Evolutionary conservation across 2,888 invertebrate species (phyloP).

Genomic region (Polymixis lichenea): DNA sequence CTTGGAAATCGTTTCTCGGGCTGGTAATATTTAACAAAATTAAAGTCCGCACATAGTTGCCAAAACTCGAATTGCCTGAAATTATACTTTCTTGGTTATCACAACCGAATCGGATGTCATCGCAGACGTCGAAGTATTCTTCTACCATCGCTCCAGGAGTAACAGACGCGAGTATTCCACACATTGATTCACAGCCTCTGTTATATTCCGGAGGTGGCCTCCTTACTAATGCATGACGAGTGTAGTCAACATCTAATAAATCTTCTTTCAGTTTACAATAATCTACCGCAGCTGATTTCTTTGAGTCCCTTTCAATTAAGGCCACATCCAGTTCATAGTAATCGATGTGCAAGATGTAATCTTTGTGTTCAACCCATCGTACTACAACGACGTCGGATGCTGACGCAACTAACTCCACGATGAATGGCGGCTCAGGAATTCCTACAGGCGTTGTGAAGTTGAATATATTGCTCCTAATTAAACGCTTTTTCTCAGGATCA

Average conservation of each 20-base stretch:
- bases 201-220: conserved; percentile 82
- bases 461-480: conserved; percentile 79
- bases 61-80: conserved; percentile 73
- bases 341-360: conserved; percentile 78
- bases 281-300: conserved; percentile 73
- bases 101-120: conserved; percentile 71
- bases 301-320: conserved; percentile 76
- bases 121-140: conserved; percentile 83
- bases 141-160: conserved; percentile 79
- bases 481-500: conserved; percentile 70
- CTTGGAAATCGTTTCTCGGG: conserved; percentile 72
- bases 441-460: conserved; percentile 83
- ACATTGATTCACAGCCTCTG: conserved; percentile 82
- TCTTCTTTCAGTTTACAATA: conserved; percentile 76
- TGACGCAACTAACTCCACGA: conserved; percentile 80
- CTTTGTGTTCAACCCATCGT: conserved; percentile 83
- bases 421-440: conserved; percentile 84
- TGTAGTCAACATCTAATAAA: conserved; percentile 74
- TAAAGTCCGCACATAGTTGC: conserved; percentile 75
- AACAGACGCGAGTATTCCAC: conserved; percentile 78
- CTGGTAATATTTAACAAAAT: conserved; percentile 74
- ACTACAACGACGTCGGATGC: conserved; percentile 76
- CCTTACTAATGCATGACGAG: conserved; percentile 80
- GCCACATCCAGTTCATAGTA: conserved; percentile 82
- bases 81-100: conserved; percentile 71